Conservation (phyloP, 1,140 invertebrate species). For the Limonius californicus region DNA sequence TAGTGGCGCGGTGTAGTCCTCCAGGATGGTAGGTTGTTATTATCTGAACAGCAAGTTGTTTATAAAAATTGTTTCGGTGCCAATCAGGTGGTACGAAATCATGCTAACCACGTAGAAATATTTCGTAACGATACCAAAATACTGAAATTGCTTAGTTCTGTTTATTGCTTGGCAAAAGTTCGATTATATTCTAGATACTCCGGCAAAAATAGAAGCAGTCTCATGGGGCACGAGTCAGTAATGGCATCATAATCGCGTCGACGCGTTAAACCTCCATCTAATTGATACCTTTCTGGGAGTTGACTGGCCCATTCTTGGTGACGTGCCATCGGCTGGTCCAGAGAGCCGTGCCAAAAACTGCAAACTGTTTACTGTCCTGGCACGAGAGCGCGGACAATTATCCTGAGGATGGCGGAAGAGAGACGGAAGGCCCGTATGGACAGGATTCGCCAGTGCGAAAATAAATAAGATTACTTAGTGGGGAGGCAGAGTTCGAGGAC, state of each 20-base stretch:
- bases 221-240: conserved; percentile 29
- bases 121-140: no score
- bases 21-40: no score
- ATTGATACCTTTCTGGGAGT: conserved; percentile 39
- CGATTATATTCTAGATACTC: conserved; percentile 21
- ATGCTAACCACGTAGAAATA: no score
- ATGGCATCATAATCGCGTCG: conserved; percentile 30
- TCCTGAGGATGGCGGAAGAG: not conserved
- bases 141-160: no score
- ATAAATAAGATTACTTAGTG: conserved; percentile 20
- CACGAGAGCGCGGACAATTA: not conserved
- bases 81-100: no score
- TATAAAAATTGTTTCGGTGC: no score
- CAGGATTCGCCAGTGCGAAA: conserved; percentile 23
- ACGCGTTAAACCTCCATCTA: conserved; percentile 22
- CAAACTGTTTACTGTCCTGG: not conserved
- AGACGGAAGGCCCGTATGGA: not conserved
- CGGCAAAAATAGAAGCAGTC: conserved; percentile 27
- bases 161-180: not conserved
- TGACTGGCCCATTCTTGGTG: conserved; percentile 15
- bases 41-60: no score
- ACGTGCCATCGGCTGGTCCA: conserved; percentile 7
- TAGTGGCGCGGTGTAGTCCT: no score
- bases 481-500: conserved; percentile 28
- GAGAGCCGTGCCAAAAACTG: not conserved